These are phyloP conservation scores for Melitaea cinxia DNA, from an alignment of 1,140 invertebrate species.

Conservation along the genomic window DNA sequence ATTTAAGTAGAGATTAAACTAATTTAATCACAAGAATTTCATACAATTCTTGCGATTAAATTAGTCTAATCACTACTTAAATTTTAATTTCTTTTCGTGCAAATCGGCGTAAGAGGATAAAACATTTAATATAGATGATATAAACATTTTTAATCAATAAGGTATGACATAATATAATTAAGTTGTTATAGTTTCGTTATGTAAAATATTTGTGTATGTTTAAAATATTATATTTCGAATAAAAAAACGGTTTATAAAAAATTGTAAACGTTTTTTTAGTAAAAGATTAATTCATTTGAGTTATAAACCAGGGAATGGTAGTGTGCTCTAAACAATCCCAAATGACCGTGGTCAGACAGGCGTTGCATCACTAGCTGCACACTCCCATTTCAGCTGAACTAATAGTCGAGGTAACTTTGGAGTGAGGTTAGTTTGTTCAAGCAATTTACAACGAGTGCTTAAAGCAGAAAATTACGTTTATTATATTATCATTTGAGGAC, in stretches of 20 bases:
- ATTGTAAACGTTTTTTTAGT: neutral
- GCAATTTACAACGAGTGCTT: conserved; percentile 24
- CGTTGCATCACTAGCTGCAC: conserved; percentile 45
- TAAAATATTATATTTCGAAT: too few species aligned
- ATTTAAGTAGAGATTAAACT: too few species aligned
- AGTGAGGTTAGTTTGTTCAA: conserved; percentile 30
- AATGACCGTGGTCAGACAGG: conserved; percentile 32
- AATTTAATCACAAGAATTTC: too few species aligned
- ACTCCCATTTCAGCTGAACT: conserved; percentile 53
- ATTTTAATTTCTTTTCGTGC: too few species aligned
- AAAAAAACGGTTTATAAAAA: neutral
- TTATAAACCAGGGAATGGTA: conserved; percentile 1
- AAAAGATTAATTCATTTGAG: neutral
- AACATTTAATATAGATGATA: too few species aligned
- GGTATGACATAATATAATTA: too few species aligned
- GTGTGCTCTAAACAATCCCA: conserved; percentile 9
- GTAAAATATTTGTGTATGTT: too few species aligned
- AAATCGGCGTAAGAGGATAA: too few species aligned
- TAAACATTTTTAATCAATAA: too few species aligned
- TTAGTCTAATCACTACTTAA: too few species aligned
- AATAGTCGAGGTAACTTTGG: conserved; percentile 49
- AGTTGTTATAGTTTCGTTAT: too few species aligned
- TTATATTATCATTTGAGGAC: neutral
- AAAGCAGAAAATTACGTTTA: neutral
- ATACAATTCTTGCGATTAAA: too few species aligned